phyloP scores from a whole-genome alignment of 2,797 vertebrate species.

The Ficedula albicollis region DNA sequence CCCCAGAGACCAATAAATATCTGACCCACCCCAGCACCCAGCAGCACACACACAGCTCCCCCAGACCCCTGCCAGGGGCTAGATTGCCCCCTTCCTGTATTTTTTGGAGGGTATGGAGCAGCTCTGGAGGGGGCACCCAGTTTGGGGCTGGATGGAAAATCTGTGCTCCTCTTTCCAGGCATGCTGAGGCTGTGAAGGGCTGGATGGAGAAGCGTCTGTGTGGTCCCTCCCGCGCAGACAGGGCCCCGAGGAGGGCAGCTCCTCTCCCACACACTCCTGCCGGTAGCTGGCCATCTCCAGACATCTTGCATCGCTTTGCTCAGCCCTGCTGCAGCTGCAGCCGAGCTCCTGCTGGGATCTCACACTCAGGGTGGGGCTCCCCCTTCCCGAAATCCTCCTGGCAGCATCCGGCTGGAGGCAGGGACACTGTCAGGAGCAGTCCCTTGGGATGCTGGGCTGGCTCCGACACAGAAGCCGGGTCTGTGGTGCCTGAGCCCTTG shows the following conservation, averaged over 20 bases:
- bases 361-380: background rate
- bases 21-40: background rate
- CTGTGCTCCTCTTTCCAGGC: background rate
- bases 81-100: background rate
- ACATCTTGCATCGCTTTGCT: conserved; percentile 4
- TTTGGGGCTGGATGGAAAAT: background rate
- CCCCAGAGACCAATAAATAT: background rate
- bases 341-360: background rate
- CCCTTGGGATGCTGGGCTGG: background rate
- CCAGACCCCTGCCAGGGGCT: background rate
- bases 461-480: background rate
- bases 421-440: background rate
- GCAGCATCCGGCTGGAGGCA: background rate
- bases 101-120: background rate
- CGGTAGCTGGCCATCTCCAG: background rate
- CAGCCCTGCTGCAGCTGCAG: background rate
- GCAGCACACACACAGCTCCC: background rate
- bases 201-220: rapidly evolving
- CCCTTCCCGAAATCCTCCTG: background rate
- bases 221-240: background rate
- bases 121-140: background rate
- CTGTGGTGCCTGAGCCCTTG: background rate
- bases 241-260: background rate
- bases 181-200: background rate
- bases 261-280: background rate